A percentile compares a stretch with the other conserved stretches of the same genome.
Conservation (phyloP, 2,888 invertebrate species). For the Thyatira batis region DNA sequence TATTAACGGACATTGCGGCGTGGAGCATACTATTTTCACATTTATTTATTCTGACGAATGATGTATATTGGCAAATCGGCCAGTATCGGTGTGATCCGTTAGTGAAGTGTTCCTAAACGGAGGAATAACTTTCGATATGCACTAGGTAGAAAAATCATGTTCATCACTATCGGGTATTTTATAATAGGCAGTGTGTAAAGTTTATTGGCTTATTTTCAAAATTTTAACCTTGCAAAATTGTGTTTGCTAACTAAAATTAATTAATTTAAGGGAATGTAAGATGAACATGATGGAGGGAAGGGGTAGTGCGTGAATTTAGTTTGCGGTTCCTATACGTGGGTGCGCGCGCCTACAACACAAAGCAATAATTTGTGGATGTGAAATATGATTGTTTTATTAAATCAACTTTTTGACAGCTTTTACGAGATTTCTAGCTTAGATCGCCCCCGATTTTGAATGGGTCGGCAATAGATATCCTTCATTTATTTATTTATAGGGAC, state of each 20-base stretch:
- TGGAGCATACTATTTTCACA: not conserved
- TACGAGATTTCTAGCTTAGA: slow-evolving; percentile 42
- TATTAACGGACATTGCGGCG: not conserved
- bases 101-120: not conserved
- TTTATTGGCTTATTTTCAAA: slow-evolving; percentile 15
- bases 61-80: not conserved
- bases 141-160: slow-evolving; percentile 16
- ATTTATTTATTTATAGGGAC: too few species aligned
- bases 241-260: slow-evolving; percentile 10
- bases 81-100: not conserved
- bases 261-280: slow-evolving; percentile 4
- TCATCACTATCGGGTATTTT: slow-evolving; percentile 25
- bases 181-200: slow-evolving; percentile 25
- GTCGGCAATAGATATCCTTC: not conserved
- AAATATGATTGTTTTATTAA: slow-evolving; percentile 50
- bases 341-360: slow-evolving; percentile 38
- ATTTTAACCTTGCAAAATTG: slow-evolving; percentile 46
- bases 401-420: slow-evolving; percentile 51
- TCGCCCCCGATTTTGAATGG: slow-evolving; percentile 17
- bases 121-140: not conserved
- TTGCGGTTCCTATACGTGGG: slow-evolving; percentile 62
- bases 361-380: slow-evolving; percentile 80
- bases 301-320: slow-evolving; percentile 21
- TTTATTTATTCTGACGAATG: not conserved
- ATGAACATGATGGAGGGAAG: slow-evolving; percentile 19